phyloP scores from a whole-genome alignment of 2,888 invertebrate species.

The Andrena trimmerana region DNA sequence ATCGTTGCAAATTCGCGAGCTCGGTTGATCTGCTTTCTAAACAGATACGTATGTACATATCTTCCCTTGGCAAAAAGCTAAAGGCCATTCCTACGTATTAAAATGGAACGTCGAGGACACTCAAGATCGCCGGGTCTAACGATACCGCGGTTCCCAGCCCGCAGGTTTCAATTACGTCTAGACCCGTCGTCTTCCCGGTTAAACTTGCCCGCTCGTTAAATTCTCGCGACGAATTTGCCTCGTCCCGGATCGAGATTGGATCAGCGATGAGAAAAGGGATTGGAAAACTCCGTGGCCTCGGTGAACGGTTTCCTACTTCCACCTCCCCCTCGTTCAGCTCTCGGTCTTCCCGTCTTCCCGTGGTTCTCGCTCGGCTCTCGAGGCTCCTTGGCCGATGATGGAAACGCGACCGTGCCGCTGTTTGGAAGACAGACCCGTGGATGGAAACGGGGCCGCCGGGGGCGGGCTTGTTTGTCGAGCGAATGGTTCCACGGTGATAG shows the following conservation, averaged over 20 bases:
- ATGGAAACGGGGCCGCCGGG: conserved; percentile 17
- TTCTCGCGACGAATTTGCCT: conserved; percentile 38
- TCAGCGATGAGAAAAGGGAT: conserved; percentile 12
- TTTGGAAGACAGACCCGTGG: conserved; percentile 43
- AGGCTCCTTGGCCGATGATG: conserved; percentile 38
- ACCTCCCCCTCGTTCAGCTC: neutral
- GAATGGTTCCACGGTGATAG: conserved; percentile 72
- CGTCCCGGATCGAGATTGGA: conserved; percentile 11
- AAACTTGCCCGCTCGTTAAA: conserved; percentile 40
- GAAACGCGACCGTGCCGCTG: conserved; percentile 18
- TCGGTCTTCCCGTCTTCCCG: no score
- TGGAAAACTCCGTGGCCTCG: neutral
- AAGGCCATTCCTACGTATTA: conserved; percentile 37
- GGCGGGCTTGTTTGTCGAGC: conserved; percentile 72
- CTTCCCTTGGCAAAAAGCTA: conserved; percentile 12
- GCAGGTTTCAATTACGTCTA: conserved; percentile 50
- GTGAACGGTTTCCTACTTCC: neutral
- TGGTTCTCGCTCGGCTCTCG: conserved; percentile 6
- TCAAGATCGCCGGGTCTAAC: conserved; percentile 29
- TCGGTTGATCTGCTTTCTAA: no score
- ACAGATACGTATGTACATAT: no score
- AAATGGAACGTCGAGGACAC: conserved; percentile 44
- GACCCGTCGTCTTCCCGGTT: neutral
- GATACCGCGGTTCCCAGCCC: conserved; percentile 28
- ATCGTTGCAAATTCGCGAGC: no score